A percentile compares a stretch with the other conserved stretches of the same genome.
Conservation (phyloP, 2,797 vertebrate species). For the Spea hammondii region DNA sequence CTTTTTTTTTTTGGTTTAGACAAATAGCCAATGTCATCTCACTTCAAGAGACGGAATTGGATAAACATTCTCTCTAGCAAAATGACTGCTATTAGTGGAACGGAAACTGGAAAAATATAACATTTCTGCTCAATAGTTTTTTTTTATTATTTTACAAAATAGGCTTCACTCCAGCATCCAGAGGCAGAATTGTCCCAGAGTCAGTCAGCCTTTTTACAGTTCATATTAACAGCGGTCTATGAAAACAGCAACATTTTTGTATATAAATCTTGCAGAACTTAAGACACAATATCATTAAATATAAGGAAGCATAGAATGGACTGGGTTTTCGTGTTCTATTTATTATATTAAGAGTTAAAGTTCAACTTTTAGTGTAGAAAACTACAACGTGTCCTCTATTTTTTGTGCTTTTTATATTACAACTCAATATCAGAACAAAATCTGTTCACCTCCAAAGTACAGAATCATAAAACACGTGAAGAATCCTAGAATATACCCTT, state of each 20-base stretch:
- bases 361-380: not conserved
- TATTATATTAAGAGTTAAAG: no score
- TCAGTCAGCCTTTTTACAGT: not conserved
- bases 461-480: not conserved
- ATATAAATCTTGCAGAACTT: not conserved
- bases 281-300: no score
- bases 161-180: slow-evolving; percentile 27
- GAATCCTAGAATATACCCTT: slow-evolving; percentile 5
- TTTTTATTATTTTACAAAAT: slow-evolving; percentile 24
- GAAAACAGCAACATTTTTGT: not conserved
- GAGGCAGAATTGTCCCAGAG: slow-evolving; percentile 29
- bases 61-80: no score
- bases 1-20: no score
- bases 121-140: slow-evolving; percentile 23
- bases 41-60: no score
- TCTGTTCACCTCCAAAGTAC: slow-evolving; percentile 8
- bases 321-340: no score
- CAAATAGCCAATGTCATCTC: no score
- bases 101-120: no score
- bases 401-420: not conserved
- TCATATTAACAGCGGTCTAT: not conserved
- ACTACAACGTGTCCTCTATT: not conserved
- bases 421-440: slow-evolving; percentile 4
- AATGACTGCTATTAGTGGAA: no score
- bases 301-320: not conserved